Conservation (phyloP, 2,888 invertebrate genomes). For the Orchestes rusci region DNA sequence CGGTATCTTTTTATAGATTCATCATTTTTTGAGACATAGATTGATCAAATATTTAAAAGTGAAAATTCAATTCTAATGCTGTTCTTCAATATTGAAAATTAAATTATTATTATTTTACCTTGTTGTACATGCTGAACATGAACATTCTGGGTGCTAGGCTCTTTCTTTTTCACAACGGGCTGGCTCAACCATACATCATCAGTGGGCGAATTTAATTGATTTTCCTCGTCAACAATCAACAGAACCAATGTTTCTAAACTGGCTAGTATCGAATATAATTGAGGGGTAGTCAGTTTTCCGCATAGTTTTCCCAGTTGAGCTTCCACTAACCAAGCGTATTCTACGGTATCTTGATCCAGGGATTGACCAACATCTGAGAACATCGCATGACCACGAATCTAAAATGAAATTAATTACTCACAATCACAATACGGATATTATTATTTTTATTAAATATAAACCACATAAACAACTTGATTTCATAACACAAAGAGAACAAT, state of each 20-base stretch:
- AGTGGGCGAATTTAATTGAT: slow-evolving; percentile 79
- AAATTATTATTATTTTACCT: too few relatives aligned
- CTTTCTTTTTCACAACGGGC: slow-evolving; percentile 47
- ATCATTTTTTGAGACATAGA: too few relatives aligned
- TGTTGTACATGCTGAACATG: slow-evolving; percentile 36
- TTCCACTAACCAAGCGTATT: slow-evolving; percentile 97
- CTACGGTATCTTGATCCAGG: slow-evolving; percentile 89
- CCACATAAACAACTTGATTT: too few relatives aligned
- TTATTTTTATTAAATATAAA: too few relatives aligned
- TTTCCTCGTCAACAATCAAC: slow-evolving; percentile 82
- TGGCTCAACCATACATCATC: slow-evolving; percentile 56
- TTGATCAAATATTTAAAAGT: too few relatives aligned
- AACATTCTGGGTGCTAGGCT: slow-evolving; percentile 34
- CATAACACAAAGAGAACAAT: too few relatives aligned
- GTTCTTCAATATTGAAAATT: too few relatives aligned
- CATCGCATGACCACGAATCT: slow-evolving; percentile 91
- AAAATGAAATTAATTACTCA: slow-evolving; percentile 1
- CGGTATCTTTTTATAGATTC: too few relatives aligned
- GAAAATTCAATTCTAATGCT: too few relatives aligned
- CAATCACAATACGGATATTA: too few relatives aligned
- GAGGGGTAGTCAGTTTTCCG: slow-evolving; percentile 84
- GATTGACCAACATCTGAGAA: slow-evolving; percentile 89
- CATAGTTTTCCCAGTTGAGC: slow-evolving; percentile 88
- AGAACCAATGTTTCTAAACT: slow-evolving; percentile 84
- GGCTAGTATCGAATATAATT: slow-evolving; percentile 78